phyloP scores from a whole-genome alignment of 2,113 vertebrate genomes.

The Burhinus oedicnemus region DNA sequence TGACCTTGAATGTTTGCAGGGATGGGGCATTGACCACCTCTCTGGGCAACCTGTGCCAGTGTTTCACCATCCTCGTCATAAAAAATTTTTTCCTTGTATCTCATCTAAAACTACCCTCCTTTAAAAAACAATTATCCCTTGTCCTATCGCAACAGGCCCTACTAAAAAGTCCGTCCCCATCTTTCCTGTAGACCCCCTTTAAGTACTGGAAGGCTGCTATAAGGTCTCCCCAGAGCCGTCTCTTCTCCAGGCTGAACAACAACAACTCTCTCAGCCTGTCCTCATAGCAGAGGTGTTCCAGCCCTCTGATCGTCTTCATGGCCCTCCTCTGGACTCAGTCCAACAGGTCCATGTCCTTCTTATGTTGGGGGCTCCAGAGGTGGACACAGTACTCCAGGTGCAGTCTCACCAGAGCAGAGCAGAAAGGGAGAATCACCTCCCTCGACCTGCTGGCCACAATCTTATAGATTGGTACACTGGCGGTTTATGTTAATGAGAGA shows the following conservation, averaged over 20 bases:
- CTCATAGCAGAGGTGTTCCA: background rate
- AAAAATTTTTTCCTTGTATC: background rate
- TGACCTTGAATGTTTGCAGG: background rate
- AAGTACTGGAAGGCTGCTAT: background rate
- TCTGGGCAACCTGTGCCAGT: background rate
- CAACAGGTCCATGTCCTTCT: background rate
- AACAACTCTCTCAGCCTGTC: background rate
- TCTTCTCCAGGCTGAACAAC: background rate
- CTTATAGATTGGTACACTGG: background rate
- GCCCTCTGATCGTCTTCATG: background rate
- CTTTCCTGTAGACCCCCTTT: background rate
- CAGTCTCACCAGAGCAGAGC: background rate
- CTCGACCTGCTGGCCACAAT: background rate
- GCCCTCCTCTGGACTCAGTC: background rate
- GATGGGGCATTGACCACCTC: background rate
- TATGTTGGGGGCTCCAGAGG: background rate
- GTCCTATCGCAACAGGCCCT: background rate
- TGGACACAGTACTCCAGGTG: background rate
- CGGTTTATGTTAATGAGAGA: background rate
- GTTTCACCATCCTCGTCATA: background rate
- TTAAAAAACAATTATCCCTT: background rate
- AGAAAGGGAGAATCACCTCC: background rate
- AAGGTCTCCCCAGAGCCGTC: background rate
- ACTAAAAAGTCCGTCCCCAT: background rate
- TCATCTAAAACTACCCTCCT: background rate